Evolutionary conservation across 2,113 vertebrate species (phyloP).

Genomic region (Ictalurus punctatus): DNA sequence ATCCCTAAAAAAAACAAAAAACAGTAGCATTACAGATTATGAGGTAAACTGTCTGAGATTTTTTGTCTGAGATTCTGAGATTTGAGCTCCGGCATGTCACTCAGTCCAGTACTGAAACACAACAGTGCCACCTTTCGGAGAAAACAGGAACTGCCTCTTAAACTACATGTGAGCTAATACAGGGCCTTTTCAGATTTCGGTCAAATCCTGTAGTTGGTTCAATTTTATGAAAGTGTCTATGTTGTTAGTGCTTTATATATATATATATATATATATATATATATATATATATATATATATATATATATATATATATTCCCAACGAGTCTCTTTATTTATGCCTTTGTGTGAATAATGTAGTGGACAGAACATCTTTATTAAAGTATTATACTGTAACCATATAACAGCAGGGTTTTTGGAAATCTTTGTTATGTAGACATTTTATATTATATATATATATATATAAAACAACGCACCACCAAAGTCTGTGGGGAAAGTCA

Average conservation of each 20-base stretch:
- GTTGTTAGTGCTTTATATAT: too few relatives aligned
- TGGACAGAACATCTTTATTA: background rate
- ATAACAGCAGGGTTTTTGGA: background rate
- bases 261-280: too few relatives aligned
- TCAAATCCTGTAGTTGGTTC: background rate
- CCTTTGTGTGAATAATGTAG: background rate
- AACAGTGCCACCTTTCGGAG: constrained; percentile 94
- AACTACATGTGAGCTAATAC: background rate
- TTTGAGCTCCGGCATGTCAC: background rate
- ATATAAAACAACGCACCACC: background rate
- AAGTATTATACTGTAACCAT: background rate
- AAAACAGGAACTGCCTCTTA: background rate
- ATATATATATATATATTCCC: too few relatives aligned
- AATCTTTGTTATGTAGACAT: background rate
- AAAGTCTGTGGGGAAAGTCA: background rate
- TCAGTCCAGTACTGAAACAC: constrained; percentile 72
- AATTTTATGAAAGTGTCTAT: too few relatives aligned
- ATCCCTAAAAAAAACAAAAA: background rate
- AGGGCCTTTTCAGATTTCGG: background rate
- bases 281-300: too few relatives aligned
- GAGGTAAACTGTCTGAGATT: background rate
- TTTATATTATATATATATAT: too few relatives aligned
- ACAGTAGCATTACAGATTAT: background rate
- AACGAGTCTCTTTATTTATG: background rate
- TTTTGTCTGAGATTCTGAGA: constrained; percentile 30